Evolutionary conservation across 1,140 invertebrate species (phyloP).

Genomic region (Ips nitidus): DNA sequence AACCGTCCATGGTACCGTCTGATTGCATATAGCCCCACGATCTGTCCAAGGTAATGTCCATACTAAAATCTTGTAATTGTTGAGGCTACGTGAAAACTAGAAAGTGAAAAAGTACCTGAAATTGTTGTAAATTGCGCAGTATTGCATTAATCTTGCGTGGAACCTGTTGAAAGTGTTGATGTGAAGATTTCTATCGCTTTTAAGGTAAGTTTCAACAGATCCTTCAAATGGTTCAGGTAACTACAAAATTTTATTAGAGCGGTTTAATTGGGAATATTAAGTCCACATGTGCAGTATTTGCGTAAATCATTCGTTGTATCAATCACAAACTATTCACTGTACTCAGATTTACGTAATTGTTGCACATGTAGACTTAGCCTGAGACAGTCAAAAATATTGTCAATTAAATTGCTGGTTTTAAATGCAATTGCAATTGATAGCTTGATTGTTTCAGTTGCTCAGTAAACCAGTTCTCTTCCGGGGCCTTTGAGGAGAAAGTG

Average conservation of each 20-base stretch:
- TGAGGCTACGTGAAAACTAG: not conserved
- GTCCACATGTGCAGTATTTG: too few species aligned
- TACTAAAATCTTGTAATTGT: conserved; percentile 49
- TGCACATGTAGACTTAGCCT: too few species aligned
- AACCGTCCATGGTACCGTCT: conserved; percentile 68
- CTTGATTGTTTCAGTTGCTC: too few species aligned
- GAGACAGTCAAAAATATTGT: too few species aligned
- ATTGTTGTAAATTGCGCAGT: conserved; percentile 63
- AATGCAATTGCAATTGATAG: too few species aligned
- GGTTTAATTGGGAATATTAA: too few species aligned
- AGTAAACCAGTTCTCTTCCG: too few species aligned
- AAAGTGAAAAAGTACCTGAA: not conserved
- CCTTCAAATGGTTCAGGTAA: conserved; percentile 56
- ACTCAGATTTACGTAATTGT: too few species aligned
- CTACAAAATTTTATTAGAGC: conserved; percentile 33
- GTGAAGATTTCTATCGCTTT: conserved; percentile 54
- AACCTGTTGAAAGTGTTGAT: conserved; percentile 65
- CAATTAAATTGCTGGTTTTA: too few species aligned
- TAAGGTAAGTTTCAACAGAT: conserved; percentile 59
- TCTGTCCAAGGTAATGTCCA: conserved; percentile 56
- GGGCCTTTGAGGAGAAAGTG: too few species aligned
- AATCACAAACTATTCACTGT: too few species aligned
- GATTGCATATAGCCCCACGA: conserved; percentile 65
- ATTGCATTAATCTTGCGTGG: conserved; percentile 60
- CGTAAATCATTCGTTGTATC: too few species aligned